These are phyloP conservation scores for Leuctra nigra DNA, from an alignment of 2,888 invertebrate genomes.

Conservation along the genomic window DNA sequence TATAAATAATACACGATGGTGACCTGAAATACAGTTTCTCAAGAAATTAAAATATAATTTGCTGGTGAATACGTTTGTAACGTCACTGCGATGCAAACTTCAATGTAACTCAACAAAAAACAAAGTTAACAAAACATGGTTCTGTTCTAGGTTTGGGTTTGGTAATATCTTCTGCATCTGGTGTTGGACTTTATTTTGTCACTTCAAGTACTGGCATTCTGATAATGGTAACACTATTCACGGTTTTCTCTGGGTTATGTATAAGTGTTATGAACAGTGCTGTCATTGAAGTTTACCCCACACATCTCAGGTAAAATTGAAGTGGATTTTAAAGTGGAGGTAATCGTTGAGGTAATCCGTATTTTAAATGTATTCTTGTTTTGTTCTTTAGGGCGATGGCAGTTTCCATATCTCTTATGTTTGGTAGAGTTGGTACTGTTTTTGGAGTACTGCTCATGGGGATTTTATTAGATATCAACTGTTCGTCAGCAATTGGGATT, in stretches of 20 bases:
- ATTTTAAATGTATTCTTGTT: background rate
- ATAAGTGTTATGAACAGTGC: slow-evolving; percentile 39
- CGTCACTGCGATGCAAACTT: no score
- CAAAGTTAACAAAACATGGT: no score
- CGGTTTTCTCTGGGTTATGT: slow-evolving; percentile 40
- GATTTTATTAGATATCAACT: slow-evolving; percentile 41
- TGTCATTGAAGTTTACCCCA: slow-evolving; percentile 41
- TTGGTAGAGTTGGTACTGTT: slow-evolving; percentile 46
- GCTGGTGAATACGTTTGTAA: no score
- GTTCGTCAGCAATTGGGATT: slow-evolving; percentile 40
- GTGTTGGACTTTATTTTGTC: slow-evolving; percentile 21
- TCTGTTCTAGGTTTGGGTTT: no score
- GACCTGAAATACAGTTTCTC: no score
- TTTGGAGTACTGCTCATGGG: slow-evolving; percentile 44
- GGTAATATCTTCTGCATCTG: slow-evolving; percentile 20
- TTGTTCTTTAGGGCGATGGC: slow-evolving; percentile 44
- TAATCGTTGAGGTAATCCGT: background rate
- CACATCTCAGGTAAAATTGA: slow-evolving; percentile 35
- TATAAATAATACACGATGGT: no score
- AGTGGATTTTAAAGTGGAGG: background rate
- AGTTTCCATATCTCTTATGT: slow-evolving; percentile 46
- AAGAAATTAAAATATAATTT: no score
- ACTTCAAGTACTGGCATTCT: slow-evolving; percentile 11
- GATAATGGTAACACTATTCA: slow-evolving; percentile 32
- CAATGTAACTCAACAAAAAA: no score